phyloP scores from a whole-genome alignment of 2,888 invertebrate genomes.

The Colletes collaris region DNA sequence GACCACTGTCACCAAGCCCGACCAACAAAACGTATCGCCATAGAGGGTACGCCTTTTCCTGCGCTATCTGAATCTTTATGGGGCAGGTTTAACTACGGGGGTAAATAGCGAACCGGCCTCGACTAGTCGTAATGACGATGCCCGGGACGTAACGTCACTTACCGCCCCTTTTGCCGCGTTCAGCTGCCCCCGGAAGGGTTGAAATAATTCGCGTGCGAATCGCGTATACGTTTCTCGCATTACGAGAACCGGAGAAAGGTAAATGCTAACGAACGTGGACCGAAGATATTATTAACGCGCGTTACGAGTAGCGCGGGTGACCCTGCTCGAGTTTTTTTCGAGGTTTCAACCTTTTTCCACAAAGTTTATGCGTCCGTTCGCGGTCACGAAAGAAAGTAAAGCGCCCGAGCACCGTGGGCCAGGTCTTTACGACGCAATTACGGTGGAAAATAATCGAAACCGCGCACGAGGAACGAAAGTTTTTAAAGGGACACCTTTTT shows the following conservation, averaged over 20 bases:
- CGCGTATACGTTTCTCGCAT: slow-evolving; percentile 54
- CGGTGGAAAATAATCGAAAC: not conserved
- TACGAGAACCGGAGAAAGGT: slow-evolving; percentile 31
- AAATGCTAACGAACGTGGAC: slow-evolving; percentile 50
- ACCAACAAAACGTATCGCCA: slow-evolving; percentile 46
- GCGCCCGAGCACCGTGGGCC: not conserved
- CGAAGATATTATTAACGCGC: slow-evolving; percentile 24
- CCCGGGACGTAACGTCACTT: slow-evolving; percentile 57
- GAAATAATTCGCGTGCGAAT: slow-evolving; percentile 68
- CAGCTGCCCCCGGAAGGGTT: slow-evolving; percentile 45
- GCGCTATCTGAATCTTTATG: slow-evolving; percentile 77
- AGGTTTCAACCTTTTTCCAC: slow-evolving; percentile 6
- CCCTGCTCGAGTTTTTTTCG: slow-evolving; percentile 6
- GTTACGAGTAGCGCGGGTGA: not conserved
- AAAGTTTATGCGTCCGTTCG: slow-evolving; percentile 13
- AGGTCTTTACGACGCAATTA: slow-evolving; percentile 36
- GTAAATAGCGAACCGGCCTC: slow-evolving; percentile 66
- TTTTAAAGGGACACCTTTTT: no score
- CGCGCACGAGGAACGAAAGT: not conserved
- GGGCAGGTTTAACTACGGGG: slow-evolving; percentile 70
- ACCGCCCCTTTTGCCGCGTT: slow-evolving; percentile 49
- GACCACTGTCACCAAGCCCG: slow-evolving; percentile 53
- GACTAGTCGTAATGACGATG: slow-evolving; percentile 65
- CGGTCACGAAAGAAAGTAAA: slow-evolving; percentile 35
- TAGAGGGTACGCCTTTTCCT: slow-evolving; percentile 60